Evolutionary conservation across 2,888 invertebrate genomes (phyloP), one percentile per base, ranked within the genome.

Genomic region (Tetropium fuscum): DNA sequence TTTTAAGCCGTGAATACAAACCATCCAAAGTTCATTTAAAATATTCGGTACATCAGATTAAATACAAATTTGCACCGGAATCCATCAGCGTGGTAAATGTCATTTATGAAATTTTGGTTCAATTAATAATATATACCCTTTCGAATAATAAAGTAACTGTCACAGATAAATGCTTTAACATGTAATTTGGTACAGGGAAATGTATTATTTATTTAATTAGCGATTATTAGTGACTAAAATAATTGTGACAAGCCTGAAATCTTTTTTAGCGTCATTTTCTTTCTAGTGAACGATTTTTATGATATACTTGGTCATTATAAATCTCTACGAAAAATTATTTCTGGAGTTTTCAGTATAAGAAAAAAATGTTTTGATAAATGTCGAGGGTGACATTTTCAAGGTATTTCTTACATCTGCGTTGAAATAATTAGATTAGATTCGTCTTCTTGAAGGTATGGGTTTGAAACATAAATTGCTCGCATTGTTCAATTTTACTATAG

Each of bases 51-150:
- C 18, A n/a, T 10, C 27, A 30, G 18, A 41, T 41, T 41, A 30
- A 32, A 47, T 18, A 32, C 34, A n/a, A 20, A 19, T 34, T 30
- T 34, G 11, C 8, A 13, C 11, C 18, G 47, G 32, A 58, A 66
- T 60, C 58, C 60, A 64, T 55, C 67, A 64, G 68, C 70, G 66
- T 64, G 70, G 69, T 66, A 69, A 70, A 70, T 71, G 72, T 72
- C 72, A 72, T 72, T 72, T 72, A 71, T 71, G 72, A 69, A 72
- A 72, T 71, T 71, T 70, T 63, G 72, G 72, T 68, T 66, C 63
- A 65, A 64, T 70, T 57, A 66, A 72, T 72, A 69, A 72, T 72
- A 71, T 67, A 72, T 64, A 66, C 64, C 70, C 66, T 64, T 70
- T 65, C 68, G 62, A 58, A 70, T 72, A 70, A 68, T 70, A 70